These are phyloP conservation scores for Cyclina sinensis DNA, from an alignment of 1,140 invertebrate species.

Conservation along the genomic window DNA sequence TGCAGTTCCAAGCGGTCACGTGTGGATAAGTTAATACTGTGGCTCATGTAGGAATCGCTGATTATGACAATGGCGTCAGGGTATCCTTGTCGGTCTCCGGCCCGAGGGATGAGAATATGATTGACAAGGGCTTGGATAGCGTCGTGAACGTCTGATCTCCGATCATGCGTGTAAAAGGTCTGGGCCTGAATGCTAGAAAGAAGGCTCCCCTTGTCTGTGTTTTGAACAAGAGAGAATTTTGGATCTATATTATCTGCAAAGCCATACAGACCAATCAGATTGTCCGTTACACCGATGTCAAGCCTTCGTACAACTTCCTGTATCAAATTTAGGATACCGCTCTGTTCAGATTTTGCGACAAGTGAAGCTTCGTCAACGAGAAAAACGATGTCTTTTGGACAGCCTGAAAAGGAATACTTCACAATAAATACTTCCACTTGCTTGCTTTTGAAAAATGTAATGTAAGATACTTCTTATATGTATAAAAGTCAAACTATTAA, in stretches of 20 bases:
- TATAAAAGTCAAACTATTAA: too few relatives aligned
- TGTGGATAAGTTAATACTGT: background rate
- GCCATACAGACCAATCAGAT: slow-evolving; percentile 11
- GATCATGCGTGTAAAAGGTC: background rate
- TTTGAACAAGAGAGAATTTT: background rate
- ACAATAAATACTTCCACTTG: too few relatives aligned
- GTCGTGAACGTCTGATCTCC: background rate
- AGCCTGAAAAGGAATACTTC: slow-evolving; percentile 37
- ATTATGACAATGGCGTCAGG: slow-evolving; percentile 19
- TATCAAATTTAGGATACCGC: background rate
- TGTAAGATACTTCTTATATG: too few relatives aligned
- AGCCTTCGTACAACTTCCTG: background rate
- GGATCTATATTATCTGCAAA: background rate
- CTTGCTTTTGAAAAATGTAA: too few relatives aligned
- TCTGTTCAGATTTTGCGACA: background rate
- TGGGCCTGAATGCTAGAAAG: background rate
- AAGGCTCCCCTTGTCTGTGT: background rate
- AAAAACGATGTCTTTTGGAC: slow-evolving; percentile 49
- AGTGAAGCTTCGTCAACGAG: slow-evolving; percentile 20
- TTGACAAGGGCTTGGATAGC: slow-evolving; percentile 15
- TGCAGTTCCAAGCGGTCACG: background rate
- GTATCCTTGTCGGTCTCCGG: background rate
- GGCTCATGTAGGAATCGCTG: background rate
- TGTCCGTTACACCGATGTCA: background rate
- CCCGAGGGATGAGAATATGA: background rate